Evolutionary conservation across 2,888 invertebrate genomes (phyloP).

Genomic region (Pandemis cinnamomeana): DNA sequence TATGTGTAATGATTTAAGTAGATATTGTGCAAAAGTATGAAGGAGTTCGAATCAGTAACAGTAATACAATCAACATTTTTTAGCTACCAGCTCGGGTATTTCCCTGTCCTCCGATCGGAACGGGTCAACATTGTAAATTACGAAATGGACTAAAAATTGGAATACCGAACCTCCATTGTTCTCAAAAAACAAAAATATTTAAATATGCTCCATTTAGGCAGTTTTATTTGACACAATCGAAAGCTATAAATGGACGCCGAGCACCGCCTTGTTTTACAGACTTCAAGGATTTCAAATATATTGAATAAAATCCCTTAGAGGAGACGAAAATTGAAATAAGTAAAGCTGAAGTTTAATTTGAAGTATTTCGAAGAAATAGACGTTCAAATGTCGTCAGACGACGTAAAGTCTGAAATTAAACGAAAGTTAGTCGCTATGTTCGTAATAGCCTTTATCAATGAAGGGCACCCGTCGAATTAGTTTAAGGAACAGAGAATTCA

Average conservation of each 20-base stretch:
- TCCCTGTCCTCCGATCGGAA: too few relatives aligned
- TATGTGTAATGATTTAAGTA: too few relatives aligned
- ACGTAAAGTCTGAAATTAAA: background rate
- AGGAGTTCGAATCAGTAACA: too few relatives aligned
- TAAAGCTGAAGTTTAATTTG: slow-evolving; percentile 1
- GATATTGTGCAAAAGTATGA: too few relatives aligned
- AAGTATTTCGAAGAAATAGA: slow-evolving; percentile 2
- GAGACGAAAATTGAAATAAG: background rate
- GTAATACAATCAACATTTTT: too few relatives aligned
- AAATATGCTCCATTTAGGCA: background rate
- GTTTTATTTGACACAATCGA: background rate
- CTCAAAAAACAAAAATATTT: background rate
- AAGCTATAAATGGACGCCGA: background rate
- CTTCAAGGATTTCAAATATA: background rate
- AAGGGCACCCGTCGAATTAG: slow-evolving; percentile 2
- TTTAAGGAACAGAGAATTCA: background rate
- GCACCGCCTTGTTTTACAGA: background rate
- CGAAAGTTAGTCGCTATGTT: background rate
- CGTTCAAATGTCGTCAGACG: slow-evolving; percentile 1
- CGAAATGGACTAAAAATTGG: background rate
- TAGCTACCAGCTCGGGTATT: too few relatives aligned
- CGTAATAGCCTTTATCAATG: background rate
- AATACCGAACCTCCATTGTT: background rate
- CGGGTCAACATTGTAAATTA: background rate
- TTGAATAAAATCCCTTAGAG: background rate